Conservation (phyloP, 1,140 invertebrate genomes). For the Steinernema feltiae region DNA sequence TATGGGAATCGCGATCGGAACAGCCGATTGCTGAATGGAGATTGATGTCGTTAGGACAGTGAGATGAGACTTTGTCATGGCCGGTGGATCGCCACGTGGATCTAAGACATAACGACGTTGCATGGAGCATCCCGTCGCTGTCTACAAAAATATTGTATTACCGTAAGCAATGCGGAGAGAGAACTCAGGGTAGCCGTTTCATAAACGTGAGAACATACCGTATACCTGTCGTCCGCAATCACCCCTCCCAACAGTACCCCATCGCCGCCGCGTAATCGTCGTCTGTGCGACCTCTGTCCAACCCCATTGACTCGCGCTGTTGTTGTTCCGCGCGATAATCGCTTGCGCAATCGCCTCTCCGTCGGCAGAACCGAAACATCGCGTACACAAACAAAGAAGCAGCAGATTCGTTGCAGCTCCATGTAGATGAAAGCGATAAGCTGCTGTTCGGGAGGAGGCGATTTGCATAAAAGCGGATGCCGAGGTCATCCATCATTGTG, state of each 20-base stretch:
- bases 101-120: too few relatives aligned
- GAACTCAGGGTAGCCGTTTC: too few relatives aligned
- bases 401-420: background rate
- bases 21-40: background rate
- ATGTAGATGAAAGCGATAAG: conserved; percentile 10
- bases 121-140: too few relatives aligned
- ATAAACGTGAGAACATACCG: too few relatives aligned
- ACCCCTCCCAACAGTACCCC: background rate
- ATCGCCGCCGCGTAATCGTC: background rate
- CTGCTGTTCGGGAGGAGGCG: background rate
- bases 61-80: too few relatives aligned
- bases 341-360: background rate
- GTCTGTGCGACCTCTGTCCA: conserved; percentile 4
- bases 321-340: background rate
- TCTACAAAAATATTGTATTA: too few relatives aligned
- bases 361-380: background rate
- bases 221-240: too few relatives aligned
- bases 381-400: background rate
- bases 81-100: too few relatives aligned
- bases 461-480: conserved; percentile 10
- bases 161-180: too few relatives aligned
- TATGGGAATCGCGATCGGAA: background rate
- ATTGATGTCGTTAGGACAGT: background rate
- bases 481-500: conserved; percentile 15
- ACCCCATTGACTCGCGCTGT: background rate